phyloP scores from a whole-genome alignment of 2,113 vertebrate genomes.

The Megaceryle maxima region DNA sequence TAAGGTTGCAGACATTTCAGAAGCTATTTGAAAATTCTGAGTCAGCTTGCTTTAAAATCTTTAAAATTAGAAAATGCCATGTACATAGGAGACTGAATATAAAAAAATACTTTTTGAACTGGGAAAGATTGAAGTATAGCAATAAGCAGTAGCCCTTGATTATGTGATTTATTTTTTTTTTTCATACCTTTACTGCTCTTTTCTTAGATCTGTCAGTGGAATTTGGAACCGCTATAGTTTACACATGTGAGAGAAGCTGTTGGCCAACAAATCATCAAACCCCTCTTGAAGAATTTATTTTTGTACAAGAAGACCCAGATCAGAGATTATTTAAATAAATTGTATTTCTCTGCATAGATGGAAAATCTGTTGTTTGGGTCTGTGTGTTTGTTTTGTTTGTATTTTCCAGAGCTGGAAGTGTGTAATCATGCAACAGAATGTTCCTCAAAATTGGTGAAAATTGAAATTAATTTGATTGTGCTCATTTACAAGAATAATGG shows the following conservation, averaged over 20 bases:
- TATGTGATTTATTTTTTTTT: not conserved
- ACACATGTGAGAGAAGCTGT: constrained; percentile 85
- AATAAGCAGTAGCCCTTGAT: not conserved
- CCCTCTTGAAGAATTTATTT: constrained; percentile 79
- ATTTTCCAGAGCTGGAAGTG: not conserved
- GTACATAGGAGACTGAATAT: not conserved
- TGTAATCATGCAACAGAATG: not conserved
- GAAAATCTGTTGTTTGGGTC: not conserved
- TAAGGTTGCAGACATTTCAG: not conserved
- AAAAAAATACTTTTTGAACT: not conserved
- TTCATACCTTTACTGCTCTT: not conserved
- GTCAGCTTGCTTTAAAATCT: not conserved
- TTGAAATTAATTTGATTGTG: not conserved
- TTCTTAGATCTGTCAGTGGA: constrained; percentile 77
- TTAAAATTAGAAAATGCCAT: not conserved
- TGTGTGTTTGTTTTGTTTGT: not conserved
- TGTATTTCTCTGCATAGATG: not conserved
- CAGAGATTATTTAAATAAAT: constrained; percentile 81
- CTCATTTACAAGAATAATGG: not conserved
- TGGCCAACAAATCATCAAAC: constrained; percentile 72
- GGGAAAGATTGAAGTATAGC: not conserved
- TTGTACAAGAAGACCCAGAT: constrained; percentile 87
- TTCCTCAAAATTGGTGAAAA: not conserved
- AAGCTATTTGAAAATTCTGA: not conserved
- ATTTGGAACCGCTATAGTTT: constrained; percentile 83